phyloP scores from a whole-genome alignment of 2,797 vertebrate genomes.

The Dendrocincla tyrannina region DNA sequence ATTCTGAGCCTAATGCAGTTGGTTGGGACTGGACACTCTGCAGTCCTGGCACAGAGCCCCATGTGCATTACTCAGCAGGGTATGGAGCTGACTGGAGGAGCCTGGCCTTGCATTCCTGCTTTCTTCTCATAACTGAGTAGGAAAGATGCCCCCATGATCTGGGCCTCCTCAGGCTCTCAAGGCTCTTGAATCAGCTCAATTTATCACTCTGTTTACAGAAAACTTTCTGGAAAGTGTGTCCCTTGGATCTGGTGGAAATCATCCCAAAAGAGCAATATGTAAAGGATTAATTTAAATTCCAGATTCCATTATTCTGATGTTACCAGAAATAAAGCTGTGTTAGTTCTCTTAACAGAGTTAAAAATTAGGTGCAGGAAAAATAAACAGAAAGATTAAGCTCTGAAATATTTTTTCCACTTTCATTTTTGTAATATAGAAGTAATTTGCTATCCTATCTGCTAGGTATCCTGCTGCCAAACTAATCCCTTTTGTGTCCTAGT shows the following conservation, averaged over 20 bases:
- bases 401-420: not conserved
- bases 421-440: not conserved
- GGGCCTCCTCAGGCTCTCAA: not conserved
- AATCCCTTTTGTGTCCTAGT: not conserved
- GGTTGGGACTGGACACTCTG: not conserved
- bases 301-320: not conserved
- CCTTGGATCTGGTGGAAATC: not conserved
- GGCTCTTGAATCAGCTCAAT: not conserved
- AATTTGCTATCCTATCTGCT: not conserved
- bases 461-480: not conserved
- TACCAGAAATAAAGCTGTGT: not conserved
- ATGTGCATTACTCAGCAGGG: constrained; percentile 33
- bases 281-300: not conserved
- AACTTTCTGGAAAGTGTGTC: not conserved
- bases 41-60: constrained; percentile 31
- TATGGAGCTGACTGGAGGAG: not conserved
- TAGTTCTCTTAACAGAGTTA: not conserved
- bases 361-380: not conserved
- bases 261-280: not conserved
- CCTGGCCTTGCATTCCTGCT: not conserved
- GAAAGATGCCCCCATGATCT: not conserved
- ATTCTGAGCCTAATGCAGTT: not conserved
- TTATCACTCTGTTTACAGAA: not conserved
- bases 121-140: not conserved
- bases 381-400: not conserved